phyloP scores from a whole-genome alignment of 1,140 invertebrate species.

The Drosophila pachea region DNA sequence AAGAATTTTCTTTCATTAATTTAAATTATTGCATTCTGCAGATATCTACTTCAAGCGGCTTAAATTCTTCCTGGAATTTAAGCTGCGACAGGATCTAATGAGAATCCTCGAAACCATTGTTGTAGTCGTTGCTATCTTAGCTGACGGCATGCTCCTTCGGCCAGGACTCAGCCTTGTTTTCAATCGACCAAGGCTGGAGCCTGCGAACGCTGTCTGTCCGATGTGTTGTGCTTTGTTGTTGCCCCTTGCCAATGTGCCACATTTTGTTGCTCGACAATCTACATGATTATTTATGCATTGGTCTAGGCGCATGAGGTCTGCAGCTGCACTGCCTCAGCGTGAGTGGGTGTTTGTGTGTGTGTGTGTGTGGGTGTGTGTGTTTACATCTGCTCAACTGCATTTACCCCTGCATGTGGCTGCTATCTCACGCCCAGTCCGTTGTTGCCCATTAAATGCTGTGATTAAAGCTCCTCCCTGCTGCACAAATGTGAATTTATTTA shows the following conservation, averaged over 20 bases:
- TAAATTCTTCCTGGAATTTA: no score
- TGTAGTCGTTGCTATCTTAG: not conserved
- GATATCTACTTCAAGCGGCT: no score
- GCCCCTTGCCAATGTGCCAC: not conserved
- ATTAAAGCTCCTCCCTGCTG: slow-evolving; percentile 33
- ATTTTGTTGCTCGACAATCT: slow-evolving; percentile 16
- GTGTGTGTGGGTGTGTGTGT: not conserved
- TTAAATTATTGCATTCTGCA: no score
- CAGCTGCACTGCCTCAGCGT: slow-evolving; percentile 49
- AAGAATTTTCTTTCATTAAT: no score
- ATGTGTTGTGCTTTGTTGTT: slow-evolving; percentile 7
- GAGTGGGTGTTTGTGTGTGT: slow-evolving; percentile 7
- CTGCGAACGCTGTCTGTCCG: slow-evolving; percentile 30
- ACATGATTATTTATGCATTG: slow-evolving; percentile 49
- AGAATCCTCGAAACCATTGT: no score
- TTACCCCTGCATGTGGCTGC: slow-evolving; percentile 27
- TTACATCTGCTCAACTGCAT: not conserved
- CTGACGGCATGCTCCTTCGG: not conserved
- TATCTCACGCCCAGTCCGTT: slow-evolving; percentile 4
- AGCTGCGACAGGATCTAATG: no score
- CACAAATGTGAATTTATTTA: slow-evolving; percentile 28
- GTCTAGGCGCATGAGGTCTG: slow-evolving; percentile 26
- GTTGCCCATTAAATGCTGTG: slow-evolving; percentile 40
- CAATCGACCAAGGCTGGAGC: slow-evolving; percentile 31
- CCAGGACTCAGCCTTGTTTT: slow-evolving; percentile 7